phyloP scores from a whole-genome alignment of 2,888 invertebrate species.

The Leptopterna dolabrata region DNA sequence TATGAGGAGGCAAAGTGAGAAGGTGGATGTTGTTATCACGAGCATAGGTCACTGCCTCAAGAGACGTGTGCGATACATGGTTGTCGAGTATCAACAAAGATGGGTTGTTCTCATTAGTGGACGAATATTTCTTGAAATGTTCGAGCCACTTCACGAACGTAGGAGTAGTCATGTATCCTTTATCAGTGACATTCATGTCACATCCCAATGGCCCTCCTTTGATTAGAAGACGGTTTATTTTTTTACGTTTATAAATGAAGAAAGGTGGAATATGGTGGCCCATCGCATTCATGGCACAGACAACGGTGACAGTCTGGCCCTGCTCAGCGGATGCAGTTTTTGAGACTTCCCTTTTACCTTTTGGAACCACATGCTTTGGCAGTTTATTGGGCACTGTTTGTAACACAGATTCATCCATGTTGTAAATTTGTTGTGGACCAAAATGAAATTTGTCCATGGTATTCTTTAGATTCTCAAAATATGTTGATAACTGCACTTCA shows the following conservation, averaged over 20 bases:
- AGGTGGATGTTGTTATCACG: slow-evolving; percentile 61
- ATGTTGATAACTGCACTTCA: too few relatives aligned
- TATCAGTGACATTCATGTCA: slow-evolving; percentile 55
- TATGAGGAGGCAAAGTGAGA: slow-evolving; percentile 62
- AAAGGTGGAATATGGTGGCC: neutral
- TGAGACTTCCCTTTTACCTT: slow-evolving; percentile 10
- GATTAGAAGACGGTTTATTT: slow-evolving; percentile 47
- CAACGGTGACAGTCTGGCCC: slow-evolving; percentile 12
- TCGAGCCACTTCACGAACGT: slow-evolving; percentile 46
- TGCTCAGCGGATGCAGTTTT: slow-evolving; percentile 15
- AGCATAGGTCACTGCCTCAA: slow-evolving; percentile 61
- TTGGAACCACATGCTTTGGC: slow-evolving; percentile 19
- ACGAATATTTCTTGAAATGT: slow-evolving; percentile 31
- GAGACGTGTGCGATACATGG: too few relatives aligned
- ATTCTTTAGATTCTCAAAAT: too few relatives aligned
- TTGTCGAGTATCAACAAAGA: slow-evolving; percentile 19
- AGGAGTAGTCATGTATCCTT: slow-evolving; percentile 57
- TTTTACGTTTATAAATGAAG: slow-evolving; percentile 45
- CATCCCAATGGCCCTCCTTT: slow-evolving; percentile 50
- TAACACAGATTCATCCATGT: too few relatives aligned
- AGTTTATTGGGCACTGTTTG: too few relatives aligned
- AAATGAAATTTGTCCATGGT: too few relatives aligned
- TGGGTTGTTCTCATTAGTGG: slow-evolving; percentile 49
- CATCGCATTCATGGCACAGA: neutral
- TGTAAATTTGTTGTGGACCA: too few relatives aligned